Evolutionary conservation across 2,888 invertebrate species (phyloP), one percentile per base, ranked within the genome.

Genomic region (Drosophila mimetica): DNA sequence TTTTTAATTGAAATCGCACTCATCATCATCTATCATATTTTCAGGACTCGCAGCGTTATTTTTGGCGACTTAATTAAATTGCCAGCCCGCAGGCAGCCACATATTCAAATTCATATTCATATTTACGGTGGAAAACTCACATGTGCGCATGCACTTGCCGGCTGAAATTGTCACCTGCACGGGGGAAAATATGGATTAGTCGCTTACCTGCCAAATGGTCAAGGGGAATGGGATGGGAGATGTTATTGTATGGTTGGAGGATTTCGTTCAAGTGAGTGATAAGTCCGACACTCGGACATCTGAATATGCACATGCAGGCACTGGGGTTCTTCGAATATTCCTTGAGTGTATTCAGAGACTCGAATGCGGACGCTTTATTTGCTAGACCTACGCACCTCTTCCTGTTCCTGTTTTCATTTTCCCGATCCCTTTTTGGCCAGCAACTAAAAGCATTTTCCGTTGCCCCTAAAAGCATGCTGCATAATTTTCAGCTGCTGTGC

Each of bases 381-480:
- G 41, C 41, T 3, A 13, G 22, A 4, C 25, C 22, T 30, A 32
- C 46, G 57, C 39, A 37, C 39, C 57, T 41, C 36, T 39, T 39
- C 22, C 22, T 4, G 5, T 22, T 39, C 39, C 4, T 18, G 8
- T 18, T 25, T 25, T 22, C 22, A 5, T 0, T 34, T 34, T n/a
- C n/a, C 6, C 5, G 13, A 20, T 30, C 30, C 14, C 16, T 25
- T 48, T 48, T 20, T 6, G 48, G 20, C 58, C 28, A 5, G 16
- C 30, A 4, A 32, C 58, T 67, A 52, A 65, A 63, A 57, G 58
- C 67, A 67, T 66, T 44, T 44, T 18, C 22, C 25, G 36, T 51
- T 30, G 47, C 52, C 47, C 64, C 64, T 71, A 50, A 71, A 71
- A 54, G 71, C 53, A 39, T 58, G 71, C 54, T 71, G 71, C 71